These are phyloP conservation scores for Knipowitschia caucasica DNA, from an alignment of 2,797 vertebrate genomes.

Conservation along the genomic window DNA sequence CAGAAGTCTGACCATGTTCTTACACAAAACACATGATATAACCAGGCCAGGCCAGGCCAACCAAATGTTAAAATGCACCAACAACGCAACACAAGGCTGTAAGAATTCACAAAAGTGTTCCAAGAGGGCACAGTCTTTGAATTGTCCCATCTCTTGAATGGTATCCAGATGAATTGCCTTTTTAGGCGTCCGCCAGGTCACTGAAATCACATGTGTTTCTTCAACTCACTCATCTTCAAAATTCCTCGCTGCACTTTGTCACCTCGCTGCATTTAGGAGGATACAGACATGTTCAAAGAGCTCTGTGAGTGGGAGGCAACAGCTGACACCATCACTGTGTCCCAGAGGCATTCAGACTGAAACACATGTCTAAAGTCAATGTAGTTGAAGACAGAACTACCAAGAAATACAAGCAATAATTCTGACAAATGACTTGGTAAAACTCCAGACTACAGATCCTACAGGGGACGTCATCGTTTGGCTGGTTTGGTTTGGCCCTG, in stretches of 20 bases:
- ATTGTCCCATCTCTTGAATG: constrained; percentile 20
- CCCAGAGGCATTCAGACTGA: constrained; percentile 11
- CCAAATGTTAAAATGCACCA: not conserved
- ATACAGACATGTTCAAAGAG: constrained; percentile 38
- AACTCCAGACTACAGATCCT: constrained; percentile 26
- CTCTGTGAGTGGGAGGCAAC: constrained; percentile 25
- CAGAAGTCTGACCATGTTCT: no score
- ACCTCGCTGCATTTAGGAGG: constrained; percentile 22
- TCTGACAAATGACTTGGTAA: constrained; percentile 13
- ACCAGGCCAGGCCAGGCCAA: no score
- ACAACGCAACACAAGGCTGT: not conserved
- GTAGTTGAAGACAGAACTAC: not conserved
- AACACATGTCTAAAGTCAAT: no score
- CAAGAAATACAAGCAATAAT: not conserved
- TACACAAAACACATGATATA: no score
- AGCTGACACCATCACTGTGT: constrained; percentile 14
- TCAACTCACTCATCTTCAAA: constrained; percentile 23
- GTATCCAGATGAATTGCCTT: constrained; percentile 61
- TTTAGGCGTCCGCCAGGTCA: constrained; percentile 46
- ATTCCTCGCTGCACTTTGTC: constrained; percentile 4
- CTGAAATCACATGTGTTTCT: constrained; percentile 37
- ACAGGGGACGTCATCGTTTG: constrained; percentile 56
- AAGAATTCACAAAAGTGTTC: not conserved
- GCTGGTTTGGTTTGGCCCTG: constrained; percentile 53
- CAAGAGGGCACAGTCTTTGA: constrained; percentile 26